phyloP scores from a whole-genome alignment of 2,113 vertebrate species.

The Psophia crepitans region DNA sequence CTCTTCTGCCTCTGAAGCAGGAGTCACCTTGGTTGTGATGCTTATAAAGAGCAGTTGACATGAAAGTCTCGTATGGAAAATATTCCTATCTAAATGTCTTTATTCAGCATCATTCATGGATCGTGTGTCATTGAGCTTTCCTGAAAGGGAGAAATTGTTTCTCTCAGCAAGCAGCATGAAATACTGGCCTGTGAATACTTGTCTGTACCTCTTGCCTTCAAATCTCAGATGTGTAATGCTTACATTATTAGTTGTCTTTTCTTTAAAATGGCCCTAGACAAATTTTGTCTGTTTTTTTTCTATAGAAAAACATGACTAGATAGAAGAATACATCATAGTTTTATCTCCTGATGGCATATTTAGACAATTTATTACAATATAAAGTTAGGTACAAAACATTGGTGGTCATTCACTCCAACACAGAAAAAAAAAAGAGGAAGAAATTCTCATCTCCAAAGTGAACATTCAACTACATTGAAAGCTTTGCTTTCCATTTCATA shows the following conservation, averaged over 20 bases:
- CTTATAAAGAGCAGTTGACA: background rate
- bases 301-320: background rate
- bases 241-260: accelerated
- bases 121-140: background rate
- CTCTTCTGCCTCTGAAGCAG: background rate
- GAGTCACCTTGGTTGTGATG: background rate
- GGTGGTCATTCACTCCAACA: background rate
- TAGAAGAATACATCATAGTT: background rate
- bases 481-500: background rate
- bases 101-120: background rate
- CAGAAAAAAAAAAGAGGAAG: background rate
- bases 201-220: background rate
- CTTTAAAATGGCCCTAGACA: too few species aligned
- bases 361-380: background rate
- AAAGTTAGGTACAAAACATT: background rate
- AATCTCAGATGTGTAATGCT: background rate
- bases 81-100: background rate
- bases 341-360: background rate
- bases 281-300: background rate
- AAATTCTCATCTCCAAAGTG: background rate
- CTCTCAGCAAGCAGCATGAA: background rate
- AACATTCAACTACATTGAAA: background rate
- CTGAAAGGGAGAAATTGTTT: background rate
- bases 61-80: background rate
- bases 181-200: background rate